Base-by-base conservation (phyloP, 2,888 invertebrate species). In the Nephrocerus scutellatus region DNA sequence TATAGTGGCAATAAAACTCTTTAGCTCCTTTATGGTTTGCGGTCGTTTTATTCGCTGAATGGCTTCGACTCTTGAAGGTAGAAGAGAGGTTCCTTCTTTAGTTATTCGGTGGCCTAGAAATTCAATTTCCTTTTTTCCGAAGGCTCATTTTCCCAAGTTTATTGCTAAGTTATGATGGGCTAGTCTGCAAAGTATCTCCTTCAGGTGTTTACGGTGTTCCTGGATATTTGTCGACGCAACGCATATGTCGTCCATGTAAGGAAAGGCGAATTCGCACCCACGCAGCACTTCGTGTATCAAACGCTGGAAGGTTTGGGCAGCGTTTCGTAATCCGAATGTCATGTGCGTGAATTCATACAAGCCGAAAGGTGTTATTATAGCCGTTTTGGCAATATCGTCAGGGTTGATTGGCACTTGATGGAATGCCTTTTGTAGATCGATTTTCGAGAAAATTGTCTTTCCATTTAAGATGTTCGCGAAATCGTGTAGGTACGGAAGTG, bases 251-350 rank as follows among this genome's bases (percentile, higher is more conserved):
- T 59, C 58, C 2, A 59, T 22, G 31, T 55, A 60, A 6, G 40
- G 34, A 28, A 49, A 52, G 8, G 35, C 45, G 34, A 59, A 52
- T 7, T 43, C 39, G 4, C 56, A 20, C 4, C 46, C 54, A 13
- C 48, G 26, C 6, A 54, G 30, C 1, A 60, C 46, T 3, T 48
- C 46, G 33, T 64, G 49, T 21, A 66, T 58, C 34, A 60, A 53
- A 4, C 56, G 41, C 38, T 61, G 59, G 36, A 65, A 66, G 1
- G 59, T 59, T 24, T 60, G 59, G 3, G 53, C 56, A 1, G 61
- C 60, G 38, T 63, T 63, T 1, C 57, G 43, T 4, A 66, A 42
- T 1, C 62, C 63, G 36, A 62, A 66, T 0, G 55, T 50, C 60
- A 61, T 62, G 5, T 14, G 21, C 1, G 47, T 32, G 30, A 54